phyloP scores from a whole-genome alignment of 2,113 vertebrate species.

The Gopherus flavomarginatus region DNA sequence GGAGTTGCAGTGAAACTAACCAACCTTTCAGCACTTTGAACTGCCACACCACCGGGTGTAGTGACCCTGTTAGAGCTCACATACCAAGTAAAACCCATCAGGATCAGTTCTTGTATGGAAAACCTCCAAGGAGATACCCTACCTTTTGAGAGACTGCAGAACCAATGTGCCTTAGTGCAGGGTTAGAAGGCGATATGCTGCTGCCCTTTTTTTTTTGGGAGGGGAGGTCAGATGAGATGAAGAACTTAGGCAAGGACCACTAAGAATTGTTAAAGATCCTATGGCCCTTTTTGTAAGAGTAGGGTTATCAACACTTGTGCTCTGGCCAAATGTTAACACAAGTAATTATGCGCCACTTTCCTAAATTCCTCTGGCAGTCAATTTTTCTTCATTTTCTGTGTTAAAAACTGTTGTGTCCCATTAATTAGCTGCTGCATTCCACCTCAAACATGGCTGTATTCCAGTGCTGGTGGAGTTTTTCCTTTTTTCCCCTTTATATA shows the following conservation, averaged over 20 bases:
- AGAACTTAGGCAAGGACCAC: neutral
- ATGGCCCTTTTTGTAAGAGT: neutral
- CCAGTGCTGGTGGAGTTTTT: neutral
- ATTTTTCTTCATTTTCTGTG: neutral
- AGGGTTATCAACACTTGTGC: neutral
- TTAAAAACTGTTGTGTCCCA: accelerated
- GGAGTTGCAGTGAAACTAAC: neutral
- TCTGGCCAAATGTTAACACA: neutral
- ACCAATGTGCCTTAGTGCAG: neutral
- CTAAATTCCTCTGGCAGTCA: neutral
- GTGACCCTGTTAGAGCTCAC: neutral
- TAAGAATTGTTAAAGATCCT: neutral
- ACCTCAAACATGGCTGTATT: neutral
- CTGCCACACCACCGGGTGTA: neutral
- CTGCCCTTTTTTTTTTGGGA: neutral
- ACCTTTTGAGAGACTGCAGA: neutral
- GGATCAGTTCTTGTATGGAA: neutral
- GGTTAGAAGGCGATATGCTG: neutral
- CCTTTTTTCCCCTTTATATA: neutral
- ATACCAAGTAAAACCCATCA: too few relatives aligned
- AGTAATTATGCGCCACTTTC: neutral
- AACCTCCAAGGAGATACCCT: neutral
- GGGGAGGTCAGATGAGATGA: neutral
- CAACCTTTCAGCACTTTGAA: neutral
- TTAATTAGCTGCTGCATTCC: neutral